Conservation (phyloP, 1,140 invertebrate species). For the Pissodes strobi region DNA sequence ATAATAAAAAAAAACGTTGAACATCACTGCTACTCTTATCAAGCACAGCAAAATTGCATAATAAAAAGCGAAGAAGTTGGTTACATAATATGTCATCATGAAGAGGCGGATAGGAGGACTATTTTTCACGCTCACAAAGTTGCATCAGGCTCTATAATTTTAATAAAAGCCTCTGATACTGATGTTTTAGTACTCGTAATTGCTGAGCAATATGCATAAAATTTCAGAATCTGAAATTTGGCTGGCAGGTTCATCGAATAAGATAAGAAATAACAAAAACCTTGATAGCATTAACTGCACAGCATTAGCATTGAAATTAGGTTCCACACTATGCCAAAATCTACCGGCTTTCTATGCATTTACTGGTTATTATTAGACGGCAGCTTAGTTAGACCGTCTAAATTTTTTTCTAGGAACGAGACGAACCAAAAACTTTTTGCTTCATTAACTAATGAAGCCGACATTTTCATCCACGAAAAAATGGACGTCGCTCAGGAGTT, state of each 20-base stretch:
- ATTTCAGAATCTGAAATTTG: slow-evolving; percentile 38
- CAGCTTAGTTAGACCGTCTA: slow-evolving; percentile 48
- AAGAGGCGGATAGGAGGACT: slow-evolving; percentile 47
- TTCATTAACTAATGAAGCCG: slow-evolving; percentile 28
- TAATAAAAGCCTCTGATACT: slow-evolving; percentile 47
- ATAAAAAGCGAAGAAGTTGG: slow-evolving; percentile 44
- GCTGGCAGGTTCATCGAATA: slow-evolving; percentile 38
- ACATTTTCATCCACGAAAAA: slow-evolving; percentile 23
- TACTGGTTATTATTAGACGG: slow-evolving; percentile 51
- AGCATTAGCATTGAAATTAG: slow-evolving; percentile 46
- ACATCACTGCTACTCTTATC: slow-evolving; percentile 33
- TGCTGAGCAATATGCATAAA: slow-evolving; percentile 39
- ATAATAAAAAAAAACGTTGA: slow-evolving; percentile 48
- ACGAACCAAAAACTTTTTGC: slow-evolving; percentile 48
- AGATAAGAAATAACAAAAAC: slow-evolving; percentile 19
- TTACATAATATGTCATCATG: slow-evolving; percentile 49
- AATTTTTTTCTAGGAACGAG: slow-evolving; percentile 48
- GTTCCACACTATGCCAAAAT: slow-evolving; percentile 28
- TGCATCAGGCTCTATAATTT: slow-evolving; percentile 38
- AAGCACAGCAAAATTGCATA: slow-evolving; percentile 8
- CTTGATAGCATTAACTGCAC: slow-evolving; percentile 46
- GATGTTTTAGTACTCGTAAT: slow-evolving; percentile 42
- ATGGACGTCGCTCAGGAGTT: slow-evolving; percentile 14
- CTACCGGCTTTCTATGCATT: slow-evolving; percentile 50
- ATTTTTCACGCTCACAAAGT: slow-evolving; percentile 46